Conservation (phyloP, 2,113 vertebrate species). For the Garra rufa region DNA sequence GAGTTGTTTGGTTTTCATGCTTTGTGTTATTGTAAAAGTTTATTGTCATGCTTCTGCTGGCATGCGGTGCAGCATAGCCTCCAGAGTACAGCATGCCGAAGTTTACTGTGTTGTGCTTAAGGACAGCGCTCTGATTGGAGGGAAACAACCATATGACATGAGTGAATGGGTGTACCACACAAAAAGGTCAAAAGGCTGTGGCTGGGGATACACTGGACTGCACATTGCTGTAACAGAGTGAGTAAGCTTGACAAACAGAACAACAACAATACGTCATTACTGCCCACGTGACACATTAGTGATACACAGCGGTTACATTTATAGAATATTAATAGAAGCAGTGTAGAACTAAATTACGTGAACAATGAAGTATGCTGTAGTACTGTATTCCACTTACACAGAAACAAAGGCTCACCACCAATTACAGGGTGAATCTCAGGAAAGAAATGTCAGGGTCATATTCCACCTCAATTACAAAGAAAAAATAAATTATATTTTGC, state of each 20-base stretch:
- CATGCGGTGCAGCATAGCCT: slow-evolving; percentile 97
- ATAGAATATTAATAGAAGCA: slow-evolving; percentile 54
- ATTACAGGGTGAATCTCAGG: neutral
- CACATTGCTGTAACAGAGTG: slow-evolving; percentile 74
- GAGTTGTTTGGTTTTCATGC: slow-evolving; percentile 94
- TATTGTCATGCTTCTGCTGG: slow-evolving; percentile 98
- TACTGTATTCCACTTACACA: slow-evolving; percentile 33
- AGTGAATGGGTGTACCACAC: slow-evolving; percentile 76
- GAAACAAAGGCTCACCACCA: slow-evolving; percentile 32
- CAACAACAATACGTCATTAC: slow-evolving; percentile 56
- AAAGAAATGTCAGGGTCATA: neutral
- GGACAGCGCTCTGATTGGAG: slow-evolving; percentile 99
- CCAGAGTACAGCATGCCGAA: slow-evolving; percentile 99
- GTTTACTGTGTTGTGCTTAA: slow-evolving; percentile 99
- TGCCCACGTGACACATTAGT: slow-evolving; percentile 70
- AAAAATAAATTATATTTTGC: neutral
- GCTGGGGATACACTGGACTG: slow-evolving; percentile 64
- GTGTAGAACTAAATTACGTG: slow-evolving; percentile 37
- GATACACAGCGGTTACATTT: slow-evolving; percentile 65
- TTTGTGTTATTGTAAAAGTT: slow-evolving; percentile 99
- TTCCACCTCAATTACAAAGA: neutral
- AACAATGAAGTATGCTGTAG: slow-evolving; percentile 23
- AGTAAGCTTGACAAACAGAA: slow-evolving; percentile 83
- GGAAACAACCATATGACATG: slow-evolving; percentile 97
- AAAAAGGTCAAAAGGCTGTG: slow-evolving; percentile 57